Base-by-base conservation (phyloP, 1,140 invertebrate genomes). In the Dryas iulia region DNA sequence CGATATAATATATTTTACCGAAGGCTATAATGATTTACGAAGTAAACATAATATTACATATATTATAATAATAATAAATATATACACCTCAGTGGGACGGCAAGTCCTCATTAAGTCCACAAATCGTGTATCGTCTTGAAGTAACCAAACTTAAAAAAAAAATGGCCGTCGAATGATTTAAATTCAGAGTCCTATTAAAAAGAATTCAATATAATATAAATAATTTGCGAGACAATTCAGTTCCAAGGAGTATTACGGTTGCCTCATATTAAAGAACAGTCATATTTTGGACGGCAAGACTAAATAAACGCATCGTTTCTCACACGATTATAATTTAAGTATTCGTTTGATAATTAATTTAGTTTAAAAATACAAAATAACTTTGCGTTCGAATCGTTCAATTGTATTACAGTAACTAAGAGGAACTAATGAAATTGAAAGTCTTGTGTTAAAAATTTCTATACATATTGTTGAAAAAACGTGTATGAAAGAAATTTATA, bases 221-320 rank as follows among this genome's bases (percentile, higher is more conserved):
- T 1, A 47, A 47, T 18, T 3, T 18, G 14, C 0, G 39, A 47
- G 14, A 47, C 14, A 47, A 47, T 47, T 47, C n/a, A 47, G 39
- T 47, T 47, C 39, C n/a, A 47, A 47, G 18, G 62, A 65, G 62
- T 65, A 65, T 65, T 59, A 23, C 24, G n/a, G 39, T 59, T 24
- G 14, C 52, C 31, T 66, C 33, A 24, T 56, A 35, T 61, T 25
- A 67, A 61, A 61, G 62, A 61, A 61, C 58, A 67, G 52, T 61
- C 66, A 56, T 25, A 28, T 61, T 21, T 39, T 67, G 66, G 66
- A 67, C 66, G 66, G 66, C 66, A 67, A 61, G 58, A 56, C 54
- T 66, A 66, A 66, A 18, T 35, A 65, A 58, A 65, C 63, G 33
- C 33, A 35, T 35, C 33, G 33, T 6, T 35, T 5, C 33, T 35